Conservation (phyloP, 2,888 invertebrate species). For the Morinoia aosen region DNA sequence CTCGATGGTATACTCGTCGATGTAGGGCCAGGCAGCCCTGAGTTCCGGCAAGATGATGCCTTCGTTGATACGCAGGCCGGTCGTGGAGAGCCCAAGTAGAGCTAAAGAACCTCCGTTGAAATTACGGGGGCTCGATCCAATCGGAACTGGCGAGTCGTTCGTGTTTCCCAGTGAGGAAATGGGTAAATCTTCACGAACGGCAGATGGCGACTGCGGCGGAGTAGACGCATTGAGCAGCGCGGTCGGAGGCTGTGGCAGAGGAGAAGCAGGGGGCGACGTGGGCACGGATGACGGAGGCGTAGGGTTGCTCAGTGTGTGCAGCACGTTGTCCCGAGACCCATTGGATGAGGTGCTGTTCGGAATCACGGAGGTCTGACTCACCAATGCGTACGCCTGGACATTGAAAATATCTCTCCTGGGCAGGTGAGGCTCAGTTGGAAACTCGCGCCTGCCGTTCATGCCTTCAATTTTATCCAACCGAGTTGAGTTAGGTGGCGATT, state of each 20-base stretch:
- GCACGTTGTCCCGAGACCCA: slow-evolving; percentile 21
- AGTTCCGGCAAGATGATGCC: background rate
- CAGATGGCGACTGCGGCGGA: background rate
- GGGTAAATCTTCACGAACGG: background rate
- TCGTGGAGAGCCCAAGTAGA: background rate
- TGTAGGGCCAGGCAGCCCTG: slow-evolving; percentile 9
- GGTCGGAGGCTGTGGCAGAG: background rate
- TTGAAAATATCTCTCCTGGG: background rate
- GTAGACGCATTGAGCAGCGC: background rate
- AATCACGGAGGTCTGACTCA: slow-evolving; percentile 25
- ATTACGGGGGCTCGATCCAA: background rate
- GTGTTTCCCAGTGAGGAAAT: background rate
- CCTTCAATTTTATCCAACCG: background rate
- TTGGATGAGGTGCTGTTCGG: slow-evolving; percentile 35
- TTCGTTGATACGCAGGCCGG: slow-evolving; percentile 3
- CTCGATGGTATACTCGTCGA: slow-evolving; percentile 35
- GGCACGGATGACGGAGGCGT: slow-evolving; percentile 32
- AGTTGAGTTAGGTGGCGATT: background rate
- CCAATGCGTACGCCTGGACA: background rate
- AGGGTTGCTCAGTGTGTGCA: slow-evolving; percentile 22
- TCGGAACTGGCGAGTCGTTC: background rate
- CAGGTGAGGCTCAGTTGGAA: background rate
- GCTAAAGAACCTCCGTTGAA: background rate
- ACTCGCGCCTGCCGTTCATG: background rate
- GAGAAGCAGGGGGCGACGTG: background rate